Percentiles rank a stretch among this genome's conserved stretches.
phyloP scores from a whole-genome alignment of 2,113 vertebrate genomes.

The Oxyruncus cristatus region DNA sequence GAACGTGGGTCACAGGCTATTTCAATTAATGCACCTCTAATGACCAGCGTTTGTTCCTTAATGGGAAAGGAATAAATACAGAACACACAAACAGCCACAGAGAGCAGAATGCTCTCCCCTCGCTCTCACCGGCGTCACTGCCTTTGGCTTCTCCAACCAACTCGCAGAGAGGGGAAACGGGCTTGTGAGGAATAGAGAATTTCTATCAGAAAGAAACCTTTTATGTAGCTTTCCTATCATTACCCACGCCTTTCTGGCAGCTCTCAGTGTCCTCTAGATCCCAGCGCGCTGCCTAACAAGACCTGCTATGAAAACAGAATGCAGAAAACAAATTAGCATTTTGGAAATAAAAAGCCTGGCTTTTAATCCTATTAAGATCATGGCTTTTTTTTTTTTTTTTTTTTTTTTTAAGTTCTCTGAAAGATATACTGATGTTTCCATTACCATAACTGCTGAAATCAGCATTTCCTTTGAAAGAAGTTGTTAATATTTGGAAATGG shows the following conservation, averaged over 20 bases:
- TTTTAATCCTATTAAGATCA: conserved; percentile 82
- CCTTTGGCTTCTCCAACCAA: background rate
- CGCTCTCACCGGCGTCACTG: background rate
- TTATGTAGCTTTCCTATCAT: conserved; percentile 54
- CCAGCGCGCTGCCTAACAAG: conserved; percentile 48
- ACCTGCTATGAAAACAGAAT: conserved; percentile 68
- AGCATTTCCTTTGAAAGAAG: conserved; percentile 82
- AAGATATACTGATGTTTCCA: conserved; percentile 76
- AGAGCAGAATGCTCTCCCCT: background rate
- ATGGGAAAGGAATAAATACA: background rate
- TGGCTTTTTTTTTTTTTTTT: conserved; percentile 26
- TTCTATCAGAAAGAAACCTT: conserved; percentile 49
- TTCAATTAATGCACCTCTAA: conserved; percentile 55
- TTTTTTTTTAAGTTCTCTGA: conserved; percentile 71
- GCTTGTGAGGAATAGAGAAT: background rate
- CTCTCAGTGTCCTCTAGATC: conserved; percentile 55
- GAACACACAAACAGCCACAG: background rate
- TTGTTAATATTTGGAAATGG: conserved; percentile 84
- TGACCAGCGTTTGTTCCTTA: conserved; percentile 32
- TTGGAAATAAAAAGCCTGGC: conserved; percentile 76
- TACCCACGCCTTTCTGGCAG: conserved; percentile 46
- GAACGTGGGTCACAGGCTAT: conserved; percentile 20
- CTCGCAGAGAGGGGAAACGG: background rate
- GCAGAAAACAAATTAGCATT: conserved; percentile 81
- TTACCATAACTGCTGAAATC: conserved; percentile 84